Evolutionary conservation across 2,888 invertebrate genomes (phyloP).

Genomic region (Lasioglossum calceatum): DNA sequence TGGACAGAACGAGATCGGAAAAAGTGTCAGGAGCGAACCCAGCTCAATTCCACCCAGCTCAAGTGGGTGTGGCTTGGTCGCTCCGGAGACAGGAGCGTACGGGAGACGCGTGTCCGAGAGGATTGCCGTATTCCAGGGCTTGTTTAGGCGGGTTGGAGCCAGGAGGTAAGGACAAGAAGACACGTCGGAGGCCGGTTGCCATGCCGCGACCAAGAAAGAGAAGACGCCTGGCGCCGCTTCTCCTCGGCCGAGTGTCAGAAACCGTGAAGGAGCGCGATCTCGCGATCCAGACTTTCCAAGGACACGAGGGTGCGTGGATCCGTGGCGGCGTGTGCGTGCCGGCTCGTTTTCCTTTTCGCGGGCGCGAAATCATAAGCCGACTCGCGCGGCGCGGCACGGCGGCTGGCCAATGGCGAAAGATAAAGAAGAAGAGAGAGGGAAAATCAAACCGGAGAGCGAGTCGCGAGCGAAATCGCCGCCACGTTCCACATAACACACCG

Average conservation of each 20-base stretch:
- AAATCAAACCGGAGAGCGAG: neutral
- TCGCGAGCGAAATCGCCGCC: constrained; percentile 62
- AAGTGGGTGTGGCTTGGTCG: neutral
- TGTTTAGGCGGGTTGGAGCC: neutral
- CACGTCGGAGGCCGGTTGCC: constrained; percentile 44
- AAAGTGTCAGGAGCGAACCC: neutral
- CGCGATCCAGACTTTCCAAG: constrained; percentile 71
- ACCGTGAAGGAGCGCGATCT: constrained; percentile 74
- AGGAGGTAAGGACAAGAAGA: neutral
- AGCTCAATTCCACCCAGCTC: neutral
- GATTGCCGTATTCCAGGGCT: neutral
- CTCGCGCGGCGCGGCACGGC: neutral
- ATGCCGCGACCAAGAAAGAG: constrained; percentile 50
- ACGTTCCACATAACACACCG: constrained; percentile 65
- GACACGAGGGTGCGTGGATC: constrained; percentile 69
- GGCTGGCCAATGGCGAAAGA: constrained; percentile 33
- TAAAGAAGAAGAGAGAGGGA: constrained; percentile 32
- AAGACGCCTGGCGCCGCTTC: neutral
- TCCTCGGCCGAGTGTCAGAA: constrained; percentile 70
- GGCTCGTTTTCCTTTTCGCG: constrained; percentile 67
- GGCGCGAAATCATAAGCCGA: constrained; percentile 60
- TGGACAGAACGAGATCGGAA: neutral
- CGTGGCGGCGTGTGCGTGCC: constrained; percentile 55
- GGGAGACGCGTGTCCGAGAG: neutral
- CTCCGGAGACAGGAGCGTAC: neutral